Conservation (phyloP, 2,797 vertebrate species). For the Rhabdophis nuchalis region DNA sequence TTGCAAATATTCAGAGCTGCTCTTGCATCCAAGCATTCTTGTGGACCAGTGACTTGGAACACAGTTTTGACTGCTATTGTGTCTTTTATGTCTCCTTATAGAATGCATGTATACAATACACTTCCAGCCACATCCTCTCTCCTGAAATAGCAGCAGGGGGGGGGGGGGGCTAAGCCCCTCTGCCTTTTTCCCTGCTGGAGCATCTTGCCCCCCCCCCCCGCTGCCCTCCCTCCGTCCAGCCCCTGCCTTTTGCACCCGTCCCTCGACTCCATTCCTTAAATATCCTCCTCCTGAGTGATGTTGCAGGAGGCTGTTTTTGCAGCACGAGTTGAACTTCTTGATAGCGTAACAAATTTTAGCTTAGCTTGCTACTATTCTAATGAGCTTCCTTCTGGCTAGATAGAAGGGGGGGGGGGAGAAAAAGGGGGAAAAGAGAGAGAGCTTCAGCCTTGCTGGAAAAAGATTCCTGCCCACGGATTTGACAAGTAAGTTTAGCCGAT, state of each 20-base stretch:
- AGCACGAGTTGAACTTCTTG: constrained; percentile 49
- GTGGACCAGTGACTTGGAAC: background rate
- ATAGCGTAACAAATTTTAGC: constrained; percentile 56
- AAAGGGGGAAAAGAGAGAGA: constrained; percentile 50
- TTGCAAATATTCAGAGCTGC: background rate
- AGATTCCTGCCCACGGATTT: constrained; percentile 42
- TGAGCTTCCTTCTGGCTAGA: constrained; percentile 57
- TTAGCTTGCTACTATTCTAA: constrained; percentile 50
- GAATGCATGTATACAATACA: background rate
- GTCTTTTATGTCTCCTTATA: background rate
- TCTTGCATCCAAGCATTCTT: background rate
- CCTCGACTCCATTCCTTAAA: constrained; percentile 39
- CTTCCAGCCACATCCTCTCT: background rate
- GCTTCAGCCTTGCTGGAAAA: constrained; percentile 44
- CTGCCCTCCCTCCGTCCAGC: background rate
- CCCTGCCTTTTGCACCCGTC: background rate
- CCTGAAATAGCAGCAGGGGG: background rate
- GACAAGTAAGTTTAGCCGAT: constrained; percentile 47
- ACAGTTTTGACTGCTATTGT: background rate
- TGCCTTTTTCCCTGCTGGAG: too few relatives aligned
- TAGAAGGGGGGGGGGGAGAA: constrained; percentile 27
- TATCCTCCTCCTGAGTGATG: constrained; percentile 43
- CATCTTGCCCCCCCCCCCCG: accelerated
- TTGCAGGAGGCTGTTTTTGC: constrained; percentile 21
- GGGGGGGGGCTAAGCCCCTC: background rate